phyloP scores from a whole-genome alignment of 2,888 invertebrate genomes.

The Druceiella hillmani region DNA sequence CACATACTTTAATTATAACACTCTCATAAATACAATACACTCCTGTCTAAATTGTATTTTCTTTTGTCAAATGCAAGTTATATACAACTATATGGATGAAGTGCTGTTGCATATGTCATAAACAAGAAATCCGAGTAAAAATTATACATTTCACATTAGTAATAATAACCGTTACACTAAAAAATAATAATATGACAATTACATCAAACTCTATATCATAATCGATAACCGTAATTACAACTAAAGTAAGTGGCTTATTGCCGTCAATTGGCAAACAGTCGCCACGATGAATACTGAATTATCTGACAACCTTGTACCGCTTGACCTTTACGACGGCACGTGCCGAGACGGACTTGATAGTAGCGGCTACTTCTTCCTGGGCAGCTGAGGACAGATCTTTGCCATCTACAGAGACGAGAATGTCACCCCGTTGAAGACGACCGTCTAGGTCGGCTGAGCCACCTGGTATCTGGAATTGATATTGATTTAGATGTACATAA shows the following conservation, averaged over 20 bases:
- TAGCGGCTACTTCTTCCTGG: slow-evolving; percentile 81
- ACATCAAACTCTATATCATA: neutral
- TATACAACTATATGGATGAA: too few relatives aligned
- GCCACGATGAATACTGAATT: slow-evolving; percentile 34
- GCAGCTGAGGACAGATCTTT: slow-evolving; percentile 71
- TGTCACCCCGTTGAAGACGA: slow-evolving; percentile 87
- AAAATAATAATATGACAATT: neutral
- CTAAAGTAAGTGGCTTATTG: too few relatives aligned
- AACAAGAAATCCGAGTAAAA: too few relatives aligned
- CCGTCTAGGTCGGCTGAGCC: slow-evolving; percentile 85
- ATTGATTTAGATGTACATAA: too few relatives aligned
- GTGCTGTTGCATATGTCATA: too few relatives aligned
- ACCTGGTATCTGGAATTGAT: slow-evolving; percentile 75
- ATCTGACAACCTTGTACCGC: slow-evolving; percentile 68
- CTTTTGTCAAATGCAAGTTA: too few relatives aligned
- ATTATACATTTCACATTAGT: too few relatives aligned
- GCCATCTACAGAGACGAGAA: slow-evolving; percentile 83
- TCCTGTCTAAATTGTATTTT: too few relatives aligned
- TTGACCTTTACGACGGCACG: slow-evolving; percentile 80
- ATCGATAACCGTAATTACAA: neutral
- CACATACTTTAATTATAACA: too few relatives aligned
- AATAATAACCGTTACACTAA: neutral
- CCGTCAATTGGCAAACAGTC: slow-evolving; percentile 17
- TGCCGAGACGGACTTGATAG: slow-evolving; percentile 82
- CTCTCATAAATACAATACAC: too few relatives aligned